Conservation (phyloP, 1,140 invertebrate species). For the Mylabris phalerata region DNA sequence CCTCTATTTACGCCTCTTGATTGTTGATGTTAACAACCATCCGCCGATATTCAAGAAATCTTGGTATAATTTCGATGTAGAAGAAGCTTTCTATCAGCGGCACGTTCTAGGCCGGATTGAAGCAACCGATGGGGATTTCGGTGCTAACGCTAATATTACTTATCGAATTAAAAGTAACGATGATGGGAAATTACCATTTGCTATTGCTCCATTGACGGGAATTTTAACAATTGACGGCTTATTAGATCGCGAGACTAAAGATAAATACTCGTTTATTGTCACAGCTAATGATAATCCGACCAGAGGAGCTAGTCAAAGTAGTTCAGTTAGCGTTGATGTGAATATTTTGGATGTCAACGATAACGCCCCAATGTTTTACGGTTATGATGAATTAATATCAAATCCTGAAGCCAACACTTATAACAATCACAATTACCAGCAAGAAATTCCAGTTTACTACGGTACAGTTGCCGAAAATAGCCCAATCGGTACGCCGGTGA, state of each 20-base stretch:
- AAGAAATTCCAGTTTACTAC: constrained; percentile 59
- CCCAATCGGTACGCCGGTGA: constrained; percentile 60
- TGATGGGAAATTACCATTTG: constrained; percentile 59
- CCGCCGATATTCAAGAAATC: constrained; percentile 72
- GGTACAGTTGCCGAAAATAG: constrained; percentile 61
- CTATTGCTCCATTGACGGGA: constrained; percentile 65
- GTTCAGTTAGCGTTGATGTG: constrained; percentile 68
- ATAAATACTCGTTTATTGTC: constrained; percentile 66
- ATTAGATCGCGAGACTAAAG: constrained; percentile 69
- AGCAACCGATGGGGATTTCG: constrained; percentile 69
- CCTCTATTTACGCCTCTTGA: constrained; percentile 58
- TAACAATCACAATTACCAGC: constrained; percentile 47
- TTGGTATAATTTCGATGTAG: constrained; percentile 75
- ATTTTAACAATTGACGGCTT: constrained; percentile 66
- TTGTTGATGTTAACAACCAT: constrained; percentile 82
- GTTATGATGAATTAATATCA: constrained; percentile 55
- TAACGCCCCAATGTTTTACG: constrained; percentile 64
- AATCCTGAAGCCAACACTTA: constrained; percentile 45
- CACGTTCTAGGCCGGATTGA: constrained; percentile 66
- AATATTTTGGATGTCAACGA: constrained; percentile 77
- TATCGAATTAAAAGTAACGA: constrained; percentile 53
- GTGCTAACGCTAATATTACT: constrained; percentile 66
- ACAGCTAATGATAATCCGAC: constrained; percentile 68
- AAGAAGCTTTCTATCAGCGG: constrained; percentile 67
- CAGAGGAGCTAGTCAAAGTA: constrained; percentile 51